Percentiles rank a stretch among this genome's conserved stretches.
Conservation (phyloP, 2,113 vertebrate genomes). For the Saccopteryx bilineata region DNA sequence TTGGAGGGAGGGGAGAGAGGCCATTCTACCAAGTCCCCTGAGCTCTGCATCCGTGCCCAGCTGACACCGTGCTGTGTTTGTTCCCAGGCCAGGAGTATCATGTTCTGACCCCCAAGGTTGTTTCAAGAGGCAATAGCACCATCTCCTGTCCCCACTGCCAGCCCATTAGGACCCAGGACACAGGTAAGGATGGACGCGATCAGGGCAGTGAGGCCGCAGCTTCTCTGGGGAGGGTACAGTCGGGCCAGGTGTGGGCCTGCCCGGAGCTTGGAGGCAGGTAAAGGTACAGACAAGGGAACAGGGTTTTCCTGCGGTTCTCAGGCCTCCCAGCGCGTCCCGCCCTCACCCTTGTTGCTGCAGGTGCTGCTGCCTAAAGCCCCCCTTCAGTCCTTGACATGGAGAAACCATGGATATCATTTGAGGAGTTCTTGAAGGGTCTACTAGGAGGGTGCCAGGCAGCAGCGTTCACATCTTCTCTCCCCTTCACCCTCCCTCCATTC, state of each 20-base stretch:
- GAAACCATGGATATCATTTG: not conserved
- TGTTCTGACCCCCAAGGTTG: not conserved
- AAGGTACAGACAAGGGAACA: accelerated
- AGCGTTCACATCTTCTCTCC: not conserved
- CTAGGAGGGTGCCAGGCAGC: accelerated
- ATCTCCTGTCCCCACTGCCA: constrained; percentile 67
- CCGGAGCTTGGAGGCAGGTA: not conserved
- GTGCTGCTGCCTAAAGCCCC: not conserved
- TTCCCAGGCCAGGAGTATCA: constrained; percentile 82
- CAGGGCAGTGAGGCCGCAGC: not conserved
- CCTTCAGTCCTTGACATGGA: not conserved
- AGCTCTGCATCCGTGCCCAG: not conserved
- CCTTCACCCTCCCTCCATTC: not conserved
- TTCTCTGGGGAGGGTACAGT: accelerated
- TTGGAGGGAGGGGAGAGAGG: not conserved
- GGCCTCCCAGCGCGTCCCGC: not conserved
- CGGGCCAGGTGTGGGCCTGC: accelerated
- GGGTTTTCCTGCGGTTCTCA: not conserved
- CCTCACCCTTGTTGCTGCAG: not conserved
- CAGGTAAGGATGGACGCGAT: constrained; percentile 40
- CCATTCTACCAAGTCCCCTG: not conserved
- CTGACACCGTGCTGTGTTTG: not conserved
- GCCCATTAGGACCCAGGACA: not conserved
- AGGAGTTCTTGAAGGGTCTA: not conserved
- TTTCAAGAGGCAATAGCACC: not conserved